These are phyloP conservation scores for Cavia aperea DNA, from an alignment of 2,113 vertebrate genomes.

Conservation along the genomic window DNA sequence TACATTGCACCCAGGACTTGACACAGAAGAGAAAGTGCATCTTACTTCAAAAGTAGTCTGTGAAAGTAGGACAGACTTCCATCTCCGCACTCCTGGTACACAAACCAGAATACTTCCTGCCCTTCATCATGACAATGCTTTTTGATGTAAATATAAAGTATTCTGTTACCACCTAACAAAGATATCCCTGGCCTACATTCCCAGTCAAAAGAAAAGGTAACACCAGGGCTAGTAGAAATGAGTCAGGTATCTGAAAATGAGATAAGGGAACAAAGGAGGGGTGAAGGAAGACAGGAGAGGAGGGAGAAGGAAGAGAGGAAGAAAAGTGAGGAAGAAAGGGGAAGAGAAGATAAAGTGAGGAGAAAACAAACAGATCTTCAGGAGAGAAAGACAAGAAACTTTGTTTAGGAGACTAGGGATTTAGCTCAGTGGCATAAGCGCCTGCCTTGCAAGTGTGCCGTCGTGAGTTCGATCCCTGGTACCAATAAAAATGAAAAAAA, in stretches of 20 bases:
- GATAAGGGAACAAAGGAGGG: neutral
- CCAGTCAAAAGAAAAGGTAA: neutral
- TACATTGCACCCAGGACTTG: neutral
- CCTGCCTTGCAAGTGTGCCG: too few species aligned
- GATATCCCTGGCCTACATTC: neutral
- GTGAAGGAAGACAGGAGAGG: too few species aligned
- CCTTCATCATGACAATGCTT: neutral
- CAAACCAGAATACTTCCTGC: slow-evolving; percentile 19
- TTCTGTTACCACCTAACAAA: neutral
- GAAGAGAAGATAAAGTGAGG: neutral
- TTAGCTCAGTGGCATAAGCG: too few species aligned
- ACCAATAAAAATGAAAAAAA: too few species aligned
- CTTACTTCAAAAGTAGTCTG: slow-evolving; percentile 18
- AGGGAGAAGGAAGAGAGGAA: rapidly evolving
- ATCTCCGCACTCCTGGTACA: neutral
- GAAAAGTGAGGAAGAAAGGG: neutral
- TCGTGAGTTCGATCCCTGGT: too few species aligned
- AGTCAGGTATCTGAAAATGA: neutral
- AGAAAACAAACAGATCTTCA: neutral
- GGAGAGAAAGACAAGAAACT: neutral
- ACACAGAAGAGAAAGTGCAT: neutral
- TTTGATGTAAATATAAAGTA: slow-evolving; percentile 13
- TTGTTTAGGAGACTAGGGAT: neutral
- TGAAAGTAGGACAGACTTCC: slow-evolving; percentile 9
- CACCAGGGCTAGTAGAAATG: neutral